These are phyloP conservation scores for Chromobotia macracanthus DNA, from an alignment of 2,797 vertebrate genomes.

Conservation along the genomic window DNA sequence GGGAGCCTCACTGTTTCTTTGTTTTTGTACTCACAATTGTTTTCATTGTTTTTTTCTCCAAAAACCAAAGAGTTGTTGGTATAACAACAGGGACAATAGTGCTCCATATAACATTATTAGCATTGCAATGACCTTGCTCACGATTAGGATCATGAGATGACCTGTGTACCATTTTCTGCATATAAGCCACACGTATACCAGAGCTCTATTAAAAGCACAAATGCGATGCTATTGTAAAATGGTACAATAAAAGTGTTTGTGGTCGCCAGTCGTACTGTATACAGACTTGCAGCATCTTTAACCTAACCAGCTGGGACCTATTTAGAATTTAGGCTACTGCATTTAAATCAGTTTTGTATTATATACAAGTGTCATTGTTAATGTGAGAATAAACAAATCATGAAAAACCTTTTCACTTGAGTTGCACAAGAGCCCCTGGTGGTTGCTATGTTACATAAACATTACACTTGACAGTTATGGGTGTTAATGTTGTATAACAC, in stretches of 20 bases:
- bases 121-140: not conserved
- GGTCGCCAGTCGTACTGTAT: not conserved
- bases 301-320: too few relatives aligned
- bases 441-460: too few relatives aligned
- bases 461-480: too few relatives aligned
- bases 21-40: constrained; percentile 33
- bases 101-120: constrained; percentile 9
- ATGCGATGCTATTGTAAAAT: not conserved
- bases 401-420: not conserved
- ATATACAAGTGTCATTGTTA: too few relatives aligned
- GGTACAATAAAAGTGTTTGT: not conserved
- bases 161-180: constrained; percentile 25
- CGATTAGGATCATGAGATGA: constrained; percentile 3
- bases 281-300: not conserved
- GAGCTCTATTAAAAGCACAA: constrained; percentile 1
- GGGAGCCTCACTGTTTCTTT: constrained; percentile 35
- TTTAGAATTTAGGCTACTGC: too few relatives aligned
- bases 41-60: constrained; percentile 21
- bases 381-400: not conserved
- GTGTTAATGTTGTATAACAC: too few relatives aligned
- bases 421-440: not conserved
- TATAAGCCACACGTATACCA: constrained; percentile 12
- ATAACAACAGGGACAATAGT: constrained; percentile 23
- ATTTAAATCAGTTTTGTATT: too few relatives aligned
- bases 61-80: constrained; percentile 5